Conservation (phyloP, 1,140 invertebrate species). For the Meloidogyne exigua region DNA sequence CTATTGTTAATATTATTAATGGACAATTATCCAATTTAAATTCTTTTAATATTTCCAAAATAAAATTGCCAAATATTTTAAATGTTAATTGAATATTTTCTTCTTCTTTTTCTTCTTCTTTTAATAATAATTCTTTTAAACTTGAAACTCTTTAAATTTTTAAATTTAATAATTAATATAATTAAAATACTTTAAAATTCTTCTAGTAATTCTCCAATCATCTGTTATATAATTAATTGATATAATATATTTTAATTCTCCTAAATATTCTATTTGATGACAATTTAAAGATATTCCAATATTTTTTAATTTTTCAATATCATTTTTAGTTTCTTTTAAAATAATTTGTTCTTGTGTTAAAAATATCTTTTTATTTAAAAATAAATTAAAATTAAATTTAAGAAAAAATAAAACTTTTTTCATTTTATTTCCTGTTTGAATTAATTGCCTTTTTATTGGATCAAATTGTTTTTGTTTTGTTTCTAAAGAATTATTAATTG, state of each 20-base stretch:
- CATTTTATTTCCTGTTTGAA: constrained; percentile 23
- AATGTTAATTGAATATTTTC: background rate
- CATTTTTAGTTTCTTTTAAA: constrained; percentile 33
- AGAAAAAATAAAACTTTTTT: background rate
- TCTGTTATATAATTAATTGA: constrained; percentile 50
- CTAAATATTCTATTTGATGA: constrained; percentile 40
- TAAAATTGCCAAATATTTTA: constrained; percentile 3
- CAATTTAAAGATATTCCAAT: constrained; percentile 44
- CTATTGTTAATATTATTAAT: constrained; percentile 32
- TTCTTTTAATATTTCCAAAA: constrained; percentile 27
- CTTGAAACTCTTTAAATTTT: constrained; percentile 23
- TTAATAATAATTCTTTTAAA: constrained; percentile 25
- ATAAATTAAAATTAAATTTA: background rate
- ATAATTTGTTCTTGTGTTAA: constrained; percentile 25
- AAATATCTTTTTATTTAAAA: constrained; percentile 26
- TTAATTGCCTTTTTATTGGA: constrained; percentile 20
- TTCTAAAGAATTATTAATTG: constrained; percentile 25
- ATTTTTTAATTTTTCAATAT: constrained; percentile 40
- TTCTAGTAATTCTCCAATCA: constrained; percentile 48
- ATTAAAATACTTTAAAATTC: constrained; percentile 37
- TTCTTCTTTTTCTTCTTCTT: background rate
- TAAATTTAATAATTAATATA: constrained; percentile 8
- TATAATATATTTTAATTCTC: constrained; percentile 32
- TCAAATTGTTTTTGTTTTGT: constrained; percentile 34
- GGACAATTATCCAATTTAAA: constrained; percentile 25